Base-by-base conservation (phyloP, 2,113 vertebrate species). In the Theristicus caerulescens region DNA sequence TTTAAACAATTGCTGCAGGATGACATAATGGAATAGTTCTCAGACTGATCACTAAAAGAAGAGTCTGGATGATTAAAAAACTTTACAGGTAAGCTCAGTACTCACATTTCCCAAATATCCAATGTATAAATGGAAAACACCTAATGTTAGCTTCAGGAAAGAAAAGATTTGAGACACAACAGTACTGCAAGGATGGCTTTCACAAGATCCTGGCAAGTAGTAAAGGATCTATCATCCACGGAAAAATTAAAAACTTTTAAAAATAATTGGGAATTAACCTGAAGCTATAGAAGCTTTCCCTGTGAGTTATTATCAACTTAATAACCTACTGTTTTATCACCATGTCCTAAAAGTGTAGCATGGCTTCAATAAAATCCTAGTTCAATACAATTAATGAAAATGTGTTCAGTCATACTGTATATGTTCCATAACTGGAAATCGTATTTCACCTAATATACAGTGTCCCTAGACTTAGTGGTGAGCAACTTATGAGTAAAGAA, bases 201-300 rank as follows among this genome's bases (percentile, higher is more conserved):
- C 14, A 70, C 51, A 88, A 54, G 11, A 65, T 85, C 54, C 16
- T 86, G 24, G 29, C 40, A 90, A 65, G n/a, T 38, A 69, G 17
- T 59, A 59, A 87, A 80, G 26, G 55, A 49, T 52, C 22, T 59
- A 65, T 57, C 42, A 80, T 21, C 47, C 42, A 49, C 4, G 26
- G 52, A 65, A 90, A 76, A 89, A 52, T 49, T 29, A 25, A 61
- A 83, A 82, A 47, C 6, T 38, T 76, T 29, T 32, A 2, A 78
- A 93, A 95, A 92, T 57, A 83, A 81, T 80, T 93, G 24, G 42
- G 40, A 92, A 46, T 67, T 95, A 67, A 83, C 74, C 25, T 55
- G 44, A 55, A 61, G 15, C 80, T 79, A 55, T 66, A 25, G 80
- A 88, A 88, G 40, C 11, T 49, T 82, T 67, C 29, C 38, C 46